Base-by-base conservation (phyloP, 37 sponge, comb jelly and placozoan species). In the Petrosia ficiformis region DNA sequence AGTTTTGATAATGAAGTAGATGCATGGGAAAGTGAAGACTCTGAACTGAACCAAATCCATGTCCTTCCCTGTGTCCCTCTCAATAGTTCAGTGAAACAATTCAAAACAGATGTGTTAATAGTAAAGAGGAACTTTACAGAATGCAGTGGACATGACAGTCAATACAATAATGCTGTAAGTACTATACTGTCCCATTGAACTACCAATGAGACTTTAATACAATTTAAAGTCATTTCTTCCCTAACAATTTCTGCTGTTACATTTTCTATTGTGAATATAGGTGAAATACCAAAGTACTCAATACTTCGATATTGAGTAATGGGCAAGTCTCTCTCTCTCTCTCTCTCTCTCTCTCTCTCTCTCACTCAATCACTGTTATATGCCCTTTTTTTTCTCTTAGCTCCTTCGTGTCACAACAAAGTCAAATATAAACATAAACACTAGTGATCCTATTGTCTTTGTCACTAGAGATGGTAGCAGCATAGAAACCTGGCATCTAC, bases 371-470 rank as follows among this genome's bases (percentile, higher is more conserved):
- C n/a, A n/a, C n/a, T n/a, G n/a, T 19, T 31, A 5, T 57, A 48
- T 10, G 14, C 22, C 6, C 16, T 26, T 56, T 34, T n/a, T 44
- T 65, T 65, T 39, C 81, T 22, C 39, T 26, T 65, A 80, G 80
- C 60, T 37, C 0, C 67, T 80, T 1, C 38, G 80, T 14, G 65
- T 80, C 35, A 59, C 31, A 32, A 60, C 80, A 29, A 21, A 33
- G 54, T 19, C 54, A 19, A 48, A 48, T 19, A 14, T 8, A 14
- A 48, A 19, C 54, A 34, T 39, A 4, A 38, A 56, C 40, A 68
- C 2, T 14, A 30, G 21, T 14, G 3, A 54, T 2, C 79, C 59
- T 22, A 22, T 78, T 24, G 70, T 78, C 30, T 78, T 78, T 52
- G 59, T 54, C 3, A 37, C 79, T 11, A 68, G 79, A 68, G 22